Conservation (phyloP, 2,797 vertebrate genomes). For the Phataginus tricuspis region DNA sequence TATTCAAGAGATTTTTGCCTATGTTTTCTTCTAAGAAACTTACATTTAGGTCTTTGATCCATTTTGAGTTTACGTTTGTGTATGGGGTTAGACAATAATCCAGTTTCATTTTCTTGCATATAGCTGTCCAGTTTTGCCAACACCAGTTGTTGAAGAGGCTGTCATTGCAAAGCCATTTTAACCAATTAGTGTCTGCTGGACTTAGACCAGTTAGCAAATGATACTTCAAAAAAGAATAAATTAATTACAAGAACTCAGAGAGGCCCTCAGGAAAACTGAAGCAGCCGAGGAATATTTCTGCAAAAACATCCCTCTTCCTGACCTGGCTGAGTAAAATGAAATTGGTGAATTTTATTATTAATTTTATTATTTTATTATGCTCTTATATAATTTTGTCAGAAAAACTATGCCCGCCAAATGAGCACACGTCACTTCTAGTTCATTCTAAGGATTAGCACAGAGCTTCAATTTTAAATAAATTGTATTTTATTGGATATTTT, state of each 20-base stretch:
- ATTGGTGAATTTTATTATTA: too few species aligned
- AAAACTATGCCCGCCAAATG: neutral
- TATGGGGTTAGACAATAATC: too few species aligned
- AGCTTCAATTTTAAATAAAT: neutral
- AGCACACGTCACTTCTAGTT: neutral
- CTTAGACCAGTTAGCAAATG: conserved; percentile 25
- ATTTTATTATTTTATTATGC: too few species aligned
- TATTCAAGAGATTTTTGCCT: too few species aligned
- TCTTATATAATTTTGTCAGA: neutral
- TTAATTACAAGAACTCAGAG: conserved; percentile 8
- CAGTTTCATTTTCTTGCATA: too few species aligned
- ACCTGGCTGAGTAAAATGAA: neutral
- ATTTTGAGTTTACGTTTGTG: too few species aligned
- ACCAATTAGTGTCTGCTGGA: conserved; percentile 13
- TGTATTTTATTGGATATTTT: neutral
- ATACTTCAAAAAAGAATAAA: conserved; percentile 15
- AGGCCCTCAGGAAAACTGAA: conserved; percentile 4
- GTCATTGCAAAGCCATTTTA: neutral
- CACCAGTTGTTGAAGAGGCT: too few species aligned
- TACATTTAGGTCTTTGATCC: too few species aligned
- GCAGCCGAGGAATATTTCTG: neutral
- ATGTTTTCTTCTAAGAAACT: too few species aligned
- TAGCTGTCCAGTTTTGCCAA: too few species aligned
- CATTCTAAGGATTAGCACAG: neutral
- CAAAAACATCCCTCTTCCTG: neutral